These are phyloP conservation scores for Lagopus muta DNA, from an alignment of 2,113 vertebrate genomes.

Conservation along the genomic window DNA sequence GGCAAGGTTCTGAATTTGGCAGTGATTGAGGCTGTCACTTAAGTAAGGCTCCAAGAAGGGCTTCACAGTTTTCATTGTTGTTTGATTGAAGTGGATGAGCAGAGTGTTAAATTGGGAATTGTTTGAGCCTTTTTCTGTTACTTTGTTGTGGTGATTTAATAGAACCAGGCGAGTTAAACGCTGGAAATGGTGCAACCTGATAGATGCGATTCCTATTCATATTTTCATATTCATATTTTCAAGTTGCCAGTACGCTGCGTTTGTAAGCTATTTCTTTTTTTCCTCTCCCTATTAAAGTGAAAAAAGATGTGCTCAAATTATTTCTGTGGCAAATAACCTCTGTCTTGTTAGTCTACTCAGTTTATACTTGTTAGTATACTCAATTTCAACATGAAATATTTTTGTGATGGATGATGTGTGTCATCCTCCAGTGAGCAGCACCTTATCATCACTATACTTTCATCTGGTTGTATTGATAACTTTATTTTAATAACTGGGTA, in stretches of 20 bases:
- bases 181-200: background rate
- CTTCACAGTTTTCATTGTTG: background rate
- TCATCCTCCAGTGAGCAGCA: background rate
- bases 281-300: background rate
- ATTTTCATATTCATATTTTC: background rate
- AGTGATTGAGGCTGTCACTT: background rate
- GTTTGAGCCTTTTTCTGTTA: background rate
- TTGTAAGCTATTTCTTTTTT: background rate
- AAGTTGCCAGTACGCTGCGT: background rate
- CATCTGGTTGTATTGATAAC: background rate
- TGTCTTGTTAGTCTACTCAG: background rate
- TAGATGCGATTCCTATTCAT: background rate
- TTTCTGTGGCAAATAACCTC: background rate
- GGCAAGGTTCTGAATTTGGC: background rate
- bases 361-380: background rate
- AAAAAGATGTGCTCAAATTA: background rate
- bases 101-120: background rate
- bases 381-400: background rate
- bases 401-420: background rate
- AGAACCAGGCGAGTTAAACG: background rate
- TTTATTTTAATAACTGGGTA: background rate
- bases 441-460: background rate
- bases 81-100: background rate
- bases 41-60: background rate
- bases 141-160: background rate